These are phyloP conservation scores for Odontamblyopus lacepedii DNA, from an alignment of 2,797 vertebrate species.

Conservation along the genomic window DNA sequence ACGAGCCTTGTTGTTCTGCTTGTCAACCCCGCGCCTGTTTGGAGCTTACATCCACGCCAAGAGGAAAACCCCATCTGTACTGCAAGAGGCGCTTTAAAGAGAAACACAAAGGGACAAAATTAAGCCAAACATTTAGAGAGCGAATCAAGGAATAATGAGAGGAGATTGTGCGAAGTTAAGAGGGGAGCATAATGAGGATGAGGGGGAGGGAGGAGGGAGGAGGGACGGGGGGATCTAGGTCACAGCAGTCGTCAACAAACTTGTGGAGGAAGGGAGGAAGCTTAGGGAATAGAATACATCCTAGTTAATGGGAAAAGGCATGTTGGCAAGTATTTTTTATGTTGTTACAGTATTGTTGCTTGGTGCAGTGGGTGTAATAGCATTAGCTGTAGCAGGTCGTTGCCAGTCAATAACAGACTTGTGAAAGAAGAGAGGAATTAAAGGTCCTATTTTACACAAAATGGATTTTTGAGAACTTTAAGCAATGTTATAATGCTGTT, in stretches of 20 bases:
- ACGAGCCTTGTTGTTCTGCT: slow-evolving; percentile 29
- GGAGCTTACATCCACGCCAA: slow-evolving; percentile 27
- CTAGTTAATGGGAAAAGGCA: too few species aligned
- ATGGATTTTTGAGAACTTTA: too few species aligned
- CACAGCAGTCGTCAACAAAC: slow-evolving; percentile 60
- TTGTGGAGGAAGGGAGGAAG: slow-evolving; percentile 59
- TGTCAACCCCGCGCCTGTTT: slow-evolving; percentile 26
- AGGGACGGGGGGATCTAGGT: slow-evolving; percentile 61
- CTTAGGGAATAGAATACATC: neutral
- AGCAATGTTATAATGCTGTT: too few species aligned
- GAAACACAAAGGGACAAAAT: slow-evolving; percentile 30
- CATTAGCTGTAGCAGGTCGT: neutral
- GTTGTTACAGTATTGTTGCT: too few species aligned
- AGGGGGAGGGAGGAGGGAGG: slow-evolving; percentile 32
- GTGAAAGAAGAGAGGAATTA: too few species aligned
- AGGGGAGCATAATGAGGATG: slow-evolving; percentile 64
- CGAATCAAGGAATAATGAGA: slow-evolving; percentile 49
- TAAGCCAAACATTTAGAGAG: slow-evolving; percentile 36
- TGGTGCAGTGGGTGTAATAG: too few species aligned
- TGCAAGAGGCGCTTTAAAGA: slow-evolving; percentile 38
- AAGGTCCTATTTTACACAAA: too few species aligned
- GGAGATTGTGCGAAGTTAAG: slow-evolving; percentile 63
- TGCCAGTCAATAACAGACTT: neutral
- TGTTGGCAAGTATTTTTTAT: too few species aligned
- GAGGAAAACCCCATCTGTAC: slow-evolving; percentile 34